Base-by-base conservation (phyloP, 1,140 invertebrate genomes). In the Plodia interpunctella region DNA sequence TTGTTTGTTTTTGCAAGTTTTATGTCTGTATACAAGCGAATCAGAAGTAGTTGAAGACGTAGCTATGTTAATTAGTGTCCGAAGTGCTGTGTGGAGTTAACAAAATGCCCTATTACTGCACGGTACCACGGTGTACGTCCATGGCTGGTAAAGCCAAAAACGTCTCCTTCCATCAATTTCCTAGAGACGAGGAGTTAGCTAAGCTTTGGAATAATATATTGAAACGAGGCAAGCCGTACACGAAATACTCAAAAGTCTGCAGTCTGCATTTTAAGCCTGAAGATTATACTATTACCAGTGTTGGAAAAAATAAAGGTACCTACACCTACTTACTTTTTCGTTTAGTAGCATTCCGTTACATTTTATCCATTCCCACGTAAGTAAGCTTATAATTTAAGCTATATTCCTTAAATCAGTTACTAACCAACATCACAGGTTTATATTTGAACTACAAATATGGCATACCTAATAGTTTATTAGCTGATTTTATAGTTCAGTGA, bases 161-260 rank as follows among this genome's bases (percentile, higher is more conserved):
- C 61, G 88, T 89, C 35, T 89, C 87, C 0, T 90, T 90, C 63
- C 88, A 90, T 60, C 88, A 90, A 61, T 90, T 90, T 67, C 88
- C 88, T 2, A 76, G 83, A 18, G 87, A 90, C 25, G 81, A 85
- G 57, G 80, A 79, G 21, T 65, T 90, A 10, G 88, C 85, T 5
- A 80, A 81, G 57, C 51, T 83, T 15, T 90, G 88, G 88, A 90
- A 90, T 68, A 66, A 76, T 35, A 84, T 90, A 57, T 61, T 89
- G 0, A 89, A 88, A 68, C 67, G 87, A 60, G 83, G 86, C 10
- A 90, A 90, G 64, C 88, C 88, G 5, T 86, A 88, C 51, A 90
- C 87, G 6, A 90, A 89, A 60, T 90, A 90, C 65, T 90, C 88
- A 10, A 90, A 90, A 86, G 88, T 90, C 2, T 90, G 88, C 60